Conservation (phyloP, 2,113 vertebrate genomes). For the Isurus oxyrinchus region DNA sequence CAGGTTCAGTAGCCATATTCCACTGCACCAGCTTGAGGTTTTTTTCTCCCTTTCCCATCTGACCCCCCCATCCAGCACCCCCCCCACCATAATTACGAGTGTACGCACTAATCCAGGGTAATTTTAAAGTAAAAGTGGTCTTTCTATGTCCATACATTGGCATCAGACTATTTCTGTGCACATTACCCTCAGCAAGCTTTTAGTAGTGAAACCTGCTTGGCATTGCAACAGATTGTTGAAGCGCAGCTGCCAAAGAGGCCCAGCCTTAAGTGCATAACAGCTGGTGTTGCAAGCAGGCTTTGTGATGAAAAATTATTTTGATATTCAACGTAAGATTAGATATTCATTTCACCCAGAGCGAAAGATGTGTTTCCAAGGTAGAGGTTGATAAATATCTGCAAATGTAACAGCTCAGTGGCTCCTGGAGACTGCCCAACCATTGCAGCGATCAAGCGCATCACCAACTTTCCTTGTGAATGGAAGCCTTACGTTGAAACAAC, state of each 20-base stretch:
- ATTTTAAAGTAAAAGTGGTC: background rate
- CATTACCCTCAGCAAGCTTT: background rate
- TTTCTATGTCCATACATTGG: background rate
- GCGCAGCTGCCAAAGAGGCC: background rate
- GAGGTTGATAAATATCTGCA: background rate
- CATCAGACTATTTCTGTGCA: background rate
- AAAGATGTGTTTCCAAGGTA: background rate
- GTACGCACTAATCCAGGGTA: background rate
- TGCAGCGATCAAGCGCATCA: background rate
- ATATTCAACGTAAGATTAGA: background rate
- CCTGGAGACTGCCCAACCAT: background rate
- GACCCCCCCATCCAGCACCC: too few species aligned
- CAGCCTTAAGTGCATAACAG: background rate
- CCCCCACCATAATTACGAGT: too few species aligned
- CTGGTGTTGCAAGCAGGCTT: background rate
- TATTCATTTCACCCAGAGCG: background rate
- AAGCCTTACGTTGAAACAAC: background rate
- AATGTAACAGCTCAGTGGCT: too few species aligned
- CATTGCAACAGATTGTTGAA: background rate
- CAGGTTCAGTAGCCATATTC: background rate
- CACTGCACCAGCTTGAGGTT: background rate
- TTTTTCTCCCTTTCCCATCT: too few species aligned
- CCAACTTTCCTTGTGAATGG: background rate
- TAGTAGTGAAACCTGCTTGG: background rate
- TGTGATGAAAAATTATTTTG: background rate